Evolutionary conservation across 2,113 vertebrate genomes (phyloP).

Genomic region (Lasiurus borealis): DNA sequence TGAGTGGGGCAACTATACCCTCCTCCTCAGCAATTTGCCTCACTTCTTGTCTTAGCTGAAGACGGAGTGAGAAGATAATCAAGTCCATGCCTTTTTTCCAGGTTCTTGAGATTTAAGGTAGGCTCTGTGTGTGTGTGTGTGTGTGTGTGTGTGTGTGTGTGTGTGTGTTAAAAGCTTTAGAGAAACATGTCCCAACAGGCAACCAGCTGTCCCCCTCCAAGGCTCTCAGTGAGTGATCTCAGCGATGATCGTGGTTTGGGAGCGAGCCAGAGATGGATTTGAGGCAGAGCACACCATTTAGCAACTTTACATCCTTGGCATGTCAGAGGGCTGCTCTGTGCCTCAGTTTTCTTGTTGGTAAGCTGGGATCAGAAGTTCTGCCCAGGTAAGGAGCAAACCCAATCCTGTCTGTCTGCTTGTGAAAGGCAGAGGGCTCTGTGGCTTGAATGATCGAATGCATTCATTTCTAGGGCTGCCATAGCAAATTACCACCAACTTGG

Average conservation of each 20-base stretch:
- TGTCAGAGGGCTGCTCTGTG: not conserved
- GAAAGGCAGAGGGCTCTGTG: not conserved
- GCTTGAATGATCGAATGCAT: not conserved
- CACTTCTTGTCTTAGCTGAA: not conserved
- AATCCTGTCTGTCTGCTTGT: not conserved
- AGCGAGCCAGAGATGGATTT: not conserved
- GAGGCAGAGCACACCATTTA: not conserved
- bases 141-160: too few species aligned
- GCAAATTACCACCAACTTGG: not conserved
- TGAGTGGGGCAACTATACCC: accelerated
- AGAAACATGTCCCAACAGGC: conserved; percentile 6
- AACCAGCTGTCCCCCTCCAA: not conserved
- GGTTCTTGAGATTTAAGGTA: not conserved
- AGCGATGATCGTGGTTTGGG: not conserved
- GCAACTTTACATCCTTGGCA: not conserved
- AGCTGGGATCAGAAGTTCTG: not conserved
- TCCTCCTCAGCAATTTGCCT: not conserved
- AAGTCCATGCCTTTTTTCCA: not conserved
- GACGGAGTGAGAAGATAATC: not conserved
- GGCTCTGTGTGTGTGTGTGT: not conserved
- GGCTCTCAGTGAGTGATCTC: not conserved
- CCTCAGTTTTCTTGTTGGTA: not conserved
- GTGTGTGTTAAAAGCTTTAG: not conserved
- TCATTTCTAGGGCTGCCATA: not conserved
- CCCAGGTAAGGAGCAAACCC: not conserved